Base-by-base conservation (phyloP, 1,140 invertebrate species). In the Trissolcus basalis region DNA sequence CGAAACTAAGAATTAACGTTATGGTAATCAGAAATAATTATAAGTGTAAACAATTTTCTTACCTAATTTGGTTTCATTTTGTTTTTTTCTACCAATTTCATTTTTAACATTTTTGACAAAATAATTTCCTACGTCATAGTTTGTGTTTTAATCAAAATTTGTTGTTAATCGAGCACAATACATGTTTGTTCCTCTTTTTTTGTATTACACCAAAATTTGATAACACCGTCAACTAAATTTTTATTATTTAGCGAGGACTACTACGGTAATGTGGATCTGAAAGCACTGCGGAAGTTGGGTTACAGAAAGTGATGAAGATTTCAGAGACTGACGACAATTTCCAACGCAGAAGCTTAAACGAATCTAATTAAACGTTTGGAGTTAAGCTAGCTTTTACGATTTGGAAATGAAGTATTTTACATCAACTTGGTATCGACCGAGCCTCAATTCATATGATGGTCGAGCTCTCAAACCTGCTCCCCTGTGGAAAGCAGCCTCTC, bases 181-280 rank as follows among this genome's bases (percentile, higher is more conserved):
- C n/a, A n/a, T n/a, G n/a, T n/a, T n/a, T n/a, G n/a, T n/a, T n/a
- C 19, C 6, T 27, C 19, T 39, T 39, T 11, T 39, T 39, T 11
- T 3, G 2, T 39, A 39, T 39, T 39, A 2, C 1, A 11, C 9
- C 9, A 39, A 50, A 55, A 27, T 27, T 10, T 12, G 60, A 54
- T 72, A 58, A 68, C 39, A 39, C 1, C 33, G 9, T 63, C 47
- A 64, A 70, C 71, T 19, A 48, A 10, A 77, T 80, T 83, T 27
- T 27, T 1, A 27, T 85, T 87, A 89, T 90, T 85, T 90, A 95
- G 94, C 86, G 93, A 94, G 89, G 93, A 95, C 89, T 95, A 95
- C 89, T 94, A 95, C 83, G 93, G 93, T 82, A 93, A 94, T 83
- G 92, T 95, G 78, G 93, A 95, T 87, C 88, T 94, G 71, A 94